Evolutionary conservation across 2,888 invertebrate genomes (phyloP), one percentile per base, ranked within the genome.

Genomic region (Dynastes hyllus): DNA sequence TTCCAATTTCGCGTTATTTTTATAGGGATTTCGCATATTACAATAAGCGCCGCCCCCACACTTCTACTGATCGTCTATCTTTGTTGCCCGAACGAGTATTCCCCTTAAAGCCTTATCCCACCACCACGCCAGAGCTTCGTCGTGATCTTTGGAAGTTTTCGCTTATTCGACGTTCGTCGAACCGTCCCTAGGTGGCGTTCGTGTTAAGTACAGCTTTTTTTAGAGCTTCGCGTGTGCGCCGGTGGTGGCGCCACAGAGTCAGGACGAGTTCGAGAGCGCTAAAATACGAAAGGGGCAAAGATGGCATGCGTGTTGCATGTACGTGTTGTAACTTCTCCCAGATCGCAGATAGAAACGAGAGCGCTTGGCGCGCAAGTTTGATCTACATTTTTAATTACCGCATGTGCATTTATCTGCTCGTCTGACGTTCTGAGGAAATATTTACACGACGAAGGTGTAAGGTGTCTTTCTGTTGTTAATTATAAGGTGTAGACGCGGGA

Each of bases 101-200:
- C 80, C 80, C 79, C 80, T 78, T 29, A 22, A 58, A 79, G 40
- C 78, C 71, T 79, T 63, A 77, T 81, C 78, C 73, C 58, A 63
- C 76, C 58, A 32, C 65, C 27, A 27, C 6, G 29, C 71, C 45
- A 29, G 70, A 78, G 67, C 55, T 78, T 71, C 63, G 29, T 51
- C 67, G 51, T 37, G n/a, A 16, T 16, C 22, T 73, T 73, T 22
- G 73, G 61, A 73, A 73, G 73, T 61, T 73, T 73, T 73, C 73
- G 73, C 13, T 61, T 40, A 0, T 8, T 8, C 27, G 55, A 45
- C 63, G 63, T 85, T 84, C 81, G 22, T 69, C 58, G 55, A n/a
- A 40, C 77, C 50, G 16, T 55, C 77, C 65, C 67, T 80, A 85
- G 86, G 85, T 85, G 85, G 85, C 82, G 83, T 70, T 50, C 51